Percentiles rank a stretch among this genome's conserved stretches.
These are phyloP conservation scores for Drosophila repleta DNA, from an alignment of 1,140 invertebrate species.

Conservation along the genomic window DNA sequence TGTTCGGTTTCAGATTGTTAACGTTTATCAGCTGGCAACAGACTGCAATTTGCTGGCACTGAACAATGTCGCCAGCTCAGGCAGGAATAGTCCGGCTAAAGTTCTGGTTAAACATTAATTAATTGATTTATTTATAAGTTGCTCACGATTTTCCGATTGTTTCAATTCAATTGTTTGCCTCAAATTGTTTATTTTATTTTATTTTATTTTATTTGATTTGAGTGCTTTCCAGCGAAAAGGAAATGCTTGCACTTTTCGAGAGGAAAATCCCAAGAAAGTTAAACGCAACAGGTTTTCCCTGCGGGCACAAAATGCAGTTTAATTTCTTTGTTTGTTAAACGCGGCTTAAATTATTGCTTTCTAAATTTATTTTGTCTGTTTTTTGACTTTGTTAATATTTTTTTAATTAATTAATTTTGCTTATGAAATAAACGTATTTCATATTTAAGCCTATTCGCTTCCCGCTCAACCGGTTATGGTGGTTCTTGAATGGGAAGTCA, in stretches of 20 bases:
- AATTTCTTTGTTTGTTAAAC: background rate
- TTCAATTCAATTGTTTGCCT: slow-evolving; percentile 28
- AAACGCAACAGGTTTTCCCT: background rate
- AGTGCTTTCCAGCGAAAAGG: slow-evolving; percentile 54
- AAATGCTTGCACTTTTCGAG: slow-evolving; percentile 31
- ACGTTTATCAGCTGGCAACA: slow-evolving; percentile 21
- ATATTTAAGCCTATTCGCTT: slow-evolving; percentile 2
- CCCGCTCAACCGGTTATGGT: slow-evolving; percentile 2
- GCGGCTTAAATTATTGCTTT: background rate
- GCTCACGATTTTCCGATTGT: slow-evolving; percentile 37
- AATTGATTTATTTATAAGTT: slow-evolving; percentile 32
- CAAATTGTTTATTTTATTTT: slow-evolving; percentile 2
- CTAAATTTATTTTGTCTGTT: background rate
- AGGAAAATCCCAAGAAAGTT: slow-evolving; percentile 3
- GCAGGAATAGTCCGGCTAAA: background rate
- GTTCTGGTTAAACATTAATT: slow-evolving; percentile 11
- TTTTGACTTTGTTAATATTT: background rate
- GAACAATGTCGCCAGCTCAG: slow-evolving; percentile 5
- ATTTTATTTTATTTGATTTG: no score
- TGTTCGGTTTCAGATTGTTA: background rate
- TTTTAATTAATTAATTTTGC: background rate
- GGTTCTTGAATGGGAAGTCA: background rate
- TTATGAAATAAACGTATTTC: background rate
- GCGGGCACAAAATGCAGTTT: background rate
- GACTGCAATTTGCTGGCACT: background rate